phyloP scores from a whole-genome alignment of 2,888 invertebrate species.

The Mesorhabditis spiculigera region DNA sequence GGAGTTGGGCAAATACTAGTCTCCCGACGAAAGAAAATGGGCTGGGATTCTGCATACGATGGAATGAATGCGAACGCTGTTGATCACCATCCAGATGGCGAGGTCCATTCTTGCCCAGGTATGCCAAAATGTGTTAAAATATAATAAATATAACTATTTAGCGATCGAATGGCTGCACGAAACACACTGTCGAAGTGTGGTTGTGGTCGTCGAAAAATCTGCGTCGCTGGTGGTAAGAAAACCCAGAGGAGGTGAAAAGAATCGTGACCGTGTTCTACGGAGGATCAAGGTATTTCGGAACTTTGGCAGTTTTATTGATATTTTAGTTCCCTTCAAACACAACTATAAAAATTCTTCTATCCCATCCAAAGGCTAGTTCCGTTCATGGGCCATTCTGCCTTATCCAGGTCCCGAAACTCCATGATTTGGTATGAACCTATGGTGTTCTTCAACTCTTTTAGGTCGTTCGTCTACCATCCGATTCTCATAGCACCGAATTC shows the following conservation, averaged over 20 bases:
- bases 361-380: conserved; percentile 67
- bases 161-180: conserved; percentile 57
- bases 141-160: conserved; percentile 62
- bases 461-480: conserved; percentile 76
- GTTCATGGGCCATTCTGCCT: conserved; percentile 72
- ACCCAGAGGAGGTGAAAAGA: conserved; percentile 72
- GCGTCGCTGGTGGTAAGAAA: conserved; percentile 35
- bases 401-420: conserved; percentile 76
- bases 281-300: conserved; percentile 64
- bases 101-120: conserved; percentile 22
- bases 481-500: conserved; percentile 26
- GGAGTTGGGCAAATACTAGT: conserved; percentile 88
- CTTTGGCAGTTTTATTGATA: neutral
- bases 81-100: conserved; percentile 12
- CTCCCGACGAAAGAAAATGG: conserved; percentile 46
- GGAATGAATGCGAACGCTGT: conserved; percentile 8
- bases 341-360: conserved; percentile 18
- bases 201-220: conserved; percentile 24
- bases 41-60: conserved; percentile 65
- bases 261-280: conserved; percentile 68
- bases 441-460: conserved; percentile 16
- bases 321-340: conserved; percentile 14
- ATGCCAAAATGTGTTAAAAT: conserved; percentile 62
- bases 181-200: conserved; percentile 39
- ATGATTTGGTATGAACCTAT: conserved; percentile 71